Conservation (phyloP, 1,140 invertebrate species). For the Heliconius nattereri region DNA sequence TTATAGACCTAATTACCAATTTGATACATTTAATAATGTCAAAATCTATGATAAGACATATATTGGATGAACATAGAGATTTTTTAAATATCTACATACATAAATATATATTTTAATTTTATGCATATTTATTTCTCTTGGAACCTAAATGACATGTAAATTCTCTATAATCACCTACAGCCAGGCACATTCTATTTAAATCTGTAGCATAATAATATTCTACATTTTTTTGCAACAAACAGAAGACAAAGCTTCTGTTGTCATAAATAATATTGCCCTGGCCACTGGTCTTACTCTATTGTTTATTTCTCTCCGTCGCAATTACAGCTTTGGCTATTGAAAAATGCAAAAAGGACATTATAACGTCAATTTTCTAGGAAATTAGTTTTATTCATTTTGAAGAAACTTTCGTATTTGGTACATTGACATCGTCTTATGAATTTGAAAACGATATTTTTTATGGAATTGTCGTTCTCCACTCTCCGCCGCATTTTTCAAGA, state of each 20-base stretch:
- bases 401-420: neutral
- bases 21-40: too few species aligned
- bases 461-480: too few species aligned
- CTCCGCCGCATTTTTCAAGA: too few species aligned
- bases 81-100: too few species aligned
- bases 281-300: constrained; percentile 73
- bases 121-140: too few species aligned
- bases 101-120: too few species aligned
- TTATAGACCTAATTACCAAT: too few species aligned
- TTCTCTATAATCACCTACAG: neutral
- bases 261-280: constrained; percentile 66
- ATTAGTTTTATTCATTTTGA: neutral
- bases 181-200: neutral
- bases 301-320: constrained; percentile 28
- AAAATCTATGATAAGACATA: too few species aligned
- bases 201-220: neutral
- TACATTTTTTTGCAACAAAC: constrained; percentile 42
- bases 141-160: neutral
- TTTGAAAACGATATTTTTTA: too few species aligned
- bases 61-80: too few species aligned
- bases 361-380: neutral
- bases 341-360: neutral
- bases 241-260: constrained; percentile 52
- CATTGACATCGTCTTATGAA: neutral
- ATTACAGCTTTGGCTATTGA: constrained; percentile 2